Base-by-base conservation (phyloP, 2,113 vertebrate genomes). In the Chionis minor region DNA sequence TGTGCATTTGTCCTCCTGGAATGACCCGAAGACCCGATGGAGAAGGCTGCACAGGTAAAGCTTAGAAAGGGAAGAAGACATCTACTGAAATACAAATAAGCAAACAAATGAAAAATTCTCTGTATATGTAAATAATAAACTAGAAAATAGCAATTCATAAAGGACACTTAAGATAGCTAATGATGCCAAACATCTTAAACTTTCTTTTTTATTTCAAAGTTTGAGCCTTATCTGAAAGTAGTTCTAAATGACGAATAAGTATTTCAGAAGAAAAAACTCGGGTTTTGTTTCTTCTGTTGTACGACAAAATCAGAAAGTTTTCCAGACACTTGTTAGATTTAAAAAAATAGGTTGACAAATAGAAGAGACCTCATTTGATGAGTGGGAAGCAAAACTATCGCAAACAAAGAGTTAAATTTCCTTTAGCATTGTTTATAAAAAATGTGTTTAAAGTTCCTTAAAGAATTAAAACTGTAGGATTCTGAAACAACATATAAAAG, bases 1-100 rank as follows among this genome's bases (percentile, higher is more conserved):
- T 99, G 98, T 99, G 99, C 81, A 96, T 99, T 96, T 99, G 99
- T 90, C 99, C 98, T 4, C 95, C 97, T n/a, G 99, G 98, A 55
- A 98, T 98, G 98, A 93, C 94, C 26, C 96, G 93, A 30, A 97
- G 97, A 90, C 97, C 98, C 12, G 98, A 99, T 13, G 98, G 98
- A 67, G 98, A 99, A 74, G 97, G 98, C 87, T 99, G 98, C n/a
- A 97, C 96, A 49, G 99, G 99, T 99, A 94, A 97, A 97, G 80
- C 55, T 52, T 35, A 19, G 4, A 23, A 38, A n/a, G 8, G 8
- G 40, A 74, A 45, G 52, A 45, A 42, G 19, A 19, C 1, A 28
- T 4, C 16, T 78, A 27, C 5, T 42, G 40, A 16, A 66, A 54
- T 6, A 12, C 19, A 42, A 30, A 28, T 21, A 61, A 54, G 21